Evolutionary conservation across 2,888 invertebrate species (phyloP), one percentile per base, ranked within the genome.

Genomic region (Phengaris alcon): DNA sequence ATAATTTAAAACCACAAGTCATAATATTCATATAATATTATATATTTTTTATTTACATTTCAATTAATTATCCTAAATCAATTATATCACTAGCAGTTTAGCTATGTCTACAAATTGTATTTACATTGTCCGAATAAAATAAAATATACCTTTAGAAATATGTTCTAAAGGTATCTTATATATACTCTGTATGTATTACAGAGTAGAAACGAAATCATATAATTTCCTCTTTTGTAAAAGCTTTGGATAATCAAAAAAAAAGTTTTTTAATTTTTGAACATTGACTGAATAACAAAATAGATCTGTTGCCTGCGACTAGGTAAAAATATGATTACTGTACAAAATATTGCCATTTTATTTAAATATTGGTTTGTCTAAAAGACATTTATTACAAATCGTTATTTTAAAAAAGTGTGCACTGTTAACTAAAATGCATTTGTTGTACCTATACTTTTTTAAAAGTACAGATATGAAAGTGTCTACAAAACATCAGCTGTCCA

Each of bases 11-110:
- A 59, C 7, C 3, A 82, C 81, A 76, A 80, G 74, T 78, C n/a
- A 81, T 86, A 82, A 85, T 88, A 87, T 84, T 89, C 88, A 91
- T 91, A 91, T 91, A 90, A 90, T 91, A 91, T 35, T 92, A 91
- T 92, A 35, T 35, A 35, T 90, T 90, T 91, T 83, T 90, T 92
- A 93, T 92, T 90, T 93, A 92, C 92, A 91, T 83, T 85, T 90
- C 87, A 87, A 88, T 89, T 90, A 88, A 81, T 84, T 81, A 85
- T 87, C 88, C 87, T 86, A 85, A 86, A 86, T 87, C 86, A 81
- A 79, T 82, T 82, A 80, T 82, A 82, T 79, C 80, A 80, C 82
- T 83, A 83, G 81, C 81, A 79, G 81, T 82, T 80, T 80, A 78
- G 80, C 82, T 83, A 84, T 82, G 77, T 80, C 72, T 72, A 72